Evolutionary conservation across 2,797 vertebrate genomes (phyloP).

Genomic region (Staurois parvus): DNA sequence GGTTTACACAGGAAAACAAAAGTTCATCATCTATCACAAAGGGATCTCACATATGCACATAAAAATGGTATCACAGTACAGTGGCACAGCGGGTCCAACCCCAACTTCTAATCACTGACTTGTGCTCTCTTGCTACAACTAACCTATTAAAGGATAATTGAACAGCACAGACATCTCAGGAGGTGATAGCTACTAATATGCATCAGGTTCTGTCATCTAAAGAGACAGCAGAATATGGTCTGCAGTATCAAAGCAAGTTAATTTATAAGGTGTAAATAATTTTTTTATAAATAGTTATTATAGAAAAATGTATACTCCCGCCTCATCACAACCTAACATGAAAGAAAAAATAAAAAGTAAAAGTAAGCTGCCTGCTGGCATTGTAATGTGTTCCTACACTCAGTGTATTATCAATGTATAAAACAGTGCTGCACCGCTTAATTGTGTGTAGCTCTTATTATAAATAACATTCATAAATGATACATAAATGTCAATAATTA

Average conservation of each 20-base stretch:
- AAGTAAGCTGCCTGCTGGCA: no score
- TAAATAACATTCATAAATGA: no score
- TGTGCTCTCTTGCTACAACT: slow-evolving; percentile 21
- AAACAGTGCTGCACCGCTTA: no score
- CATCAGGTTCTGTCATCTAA: neutral
- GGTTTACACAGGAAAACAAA: slow-evolving; percentile 10
- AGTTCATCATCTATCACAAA: slow-evolving; percentile 14
- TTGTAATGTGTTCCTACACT: no score
- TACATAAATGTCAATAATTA: no score
- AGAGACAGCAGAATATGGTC: neutral
- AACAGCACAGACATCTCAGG: neutral
- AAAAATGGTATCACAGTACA: slow-evolving; percentile 4
- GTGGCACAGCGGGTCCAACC: neutral
- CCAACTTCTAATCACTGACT: neutral
- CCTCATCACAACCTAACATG: no score
- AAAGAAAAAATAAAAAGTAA: no score
- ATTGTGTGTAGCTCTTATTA: no score
- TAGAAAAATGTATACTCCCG: no score
- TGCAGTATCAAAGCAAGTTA: neutral
- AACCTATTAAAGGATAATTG: slow-evolving; percentile 15
- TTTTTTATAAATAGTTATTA: no score
- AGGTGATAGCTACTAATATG: slow-evolving; percentile 25
- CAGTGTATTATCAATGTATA: no score
- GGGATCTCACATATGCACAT: neutral
- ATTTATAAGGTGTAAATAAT: no score